These are phyloP conservation scores for Spongia lamella DNA, from an alignment of 37 sponge, comb jelly and placozoan species.

Conservation along the genomic window DNA sequence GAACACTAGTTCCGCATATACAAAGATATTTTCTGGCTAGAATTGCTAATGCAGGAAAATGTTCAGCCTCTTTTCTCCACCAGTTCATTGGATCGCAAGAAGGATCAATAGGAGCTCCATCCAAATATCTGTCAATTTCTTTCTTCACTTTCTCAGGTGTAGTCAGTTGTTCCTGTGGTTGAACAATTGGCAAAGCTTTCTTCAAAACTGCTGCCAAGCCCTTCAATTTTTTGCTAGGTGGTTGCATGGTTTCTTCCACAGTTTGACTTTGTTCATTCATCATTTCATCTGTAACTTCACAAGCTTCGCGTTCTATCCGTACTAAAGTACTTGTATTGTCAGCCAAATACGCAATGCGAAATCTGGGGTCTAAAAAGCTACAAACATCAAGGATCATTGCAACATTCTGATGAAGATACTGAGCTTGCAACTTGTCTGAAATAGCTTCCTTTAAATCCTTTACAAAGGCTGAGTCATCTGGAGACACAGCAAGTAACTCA, in stretches of 20 bases:
- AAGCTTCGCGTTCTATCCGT: no score
- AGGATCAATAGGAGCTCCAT: not conserved
- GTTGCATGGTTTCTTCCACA: no score
- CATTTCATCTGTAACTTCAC: no score
- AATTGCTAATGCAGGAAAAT: constrained; percentile 4
- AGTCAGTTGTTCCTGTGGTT: constrained; percentile 1
- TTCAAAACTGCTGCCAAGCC: constrained; percentile 39
- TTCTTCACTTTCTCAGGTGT: constrained; percentile 7
- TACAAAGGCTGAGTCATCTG: constrained; percentile 7
- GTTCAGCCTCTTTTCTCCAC: constrained; percentile 1
- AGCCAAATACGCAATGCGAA: not conserved
- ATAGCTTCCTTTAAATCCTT: constrained; percentile 18
- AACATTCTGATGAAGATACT: constrained; percentile 2
- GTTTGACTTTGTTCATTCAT: no score
- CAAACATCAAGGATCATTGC: constrained; percentile 1
- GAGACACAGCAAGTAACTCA: not conserved
- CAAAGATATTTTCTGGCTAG: constrained; percentile 18
- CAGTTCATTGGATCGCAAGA: constrained; percentile 10
- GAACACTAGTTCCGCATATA: constrained; percentile 27
- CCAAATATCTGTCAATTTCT: constrained; percentile 10
- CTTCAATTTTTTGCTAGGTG: constrained; percentile 15
- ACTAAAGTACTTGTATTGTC: no score
- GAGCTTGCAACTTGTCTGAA: constrained; percentile 5
- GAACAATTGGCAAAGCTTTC: constrained; percentile 11
- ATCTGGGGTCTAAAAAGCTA: constrained; percentile 14